Conservation (phyloP, 2,888 invertebrate species). For the Dusona sp. region DNA sequence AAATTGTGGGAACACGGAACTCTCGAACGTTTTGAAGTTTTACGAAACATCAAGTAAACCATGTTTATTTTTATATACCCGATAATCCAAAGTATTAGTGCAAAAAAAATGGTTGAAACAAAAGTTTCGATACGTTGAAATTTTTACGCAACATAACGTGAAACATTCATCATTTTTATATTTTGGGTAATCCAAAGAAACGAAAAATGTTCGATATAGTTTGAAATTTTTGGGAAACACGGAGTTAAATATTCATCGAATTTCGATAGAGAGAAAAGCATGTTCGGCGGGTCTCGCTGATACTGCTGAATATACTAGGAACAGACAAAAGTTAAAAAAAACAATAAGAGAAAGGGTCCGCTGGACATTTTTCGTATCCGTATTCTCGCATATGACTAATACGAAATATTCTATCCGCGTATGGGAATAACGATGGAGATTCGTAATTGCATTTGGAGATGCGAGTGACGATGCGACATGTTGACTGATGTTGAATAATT, state of each 20-base stretch:
- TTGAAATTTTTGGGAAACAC: constrained; percentile 7
- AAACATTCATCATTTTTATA: background rate
- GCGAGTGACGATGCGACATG: constrained; percentile 21
- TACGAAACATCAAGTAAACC: too few species aligned
- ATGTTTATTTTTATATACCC: too few species aligned
- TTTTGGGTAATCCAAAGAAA: background rate
- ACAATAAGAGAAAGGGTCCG: constrained; percentile 10
- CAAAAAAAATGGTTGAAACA: background rate
- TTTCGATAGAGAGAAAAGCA: constrained; percentile 62
- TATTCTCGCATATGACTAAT: background rate
- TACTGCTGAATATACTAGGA: background rate
- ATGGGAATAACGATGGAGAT: constrained; percentile 19
- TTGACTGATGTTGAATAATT: constrained; percentile 29
- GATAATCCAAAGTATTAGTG: too few species aligned
- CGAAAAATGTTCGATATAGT: background rate
- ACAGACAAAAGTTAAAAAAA: constrained; percentile 35
- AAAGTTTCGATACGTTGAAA: background rate
- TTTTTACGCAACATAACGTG: too few species aligned
- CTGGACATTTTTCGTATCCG: background rate
- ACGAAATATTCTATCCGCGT: background rate
- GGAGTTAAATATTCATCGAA: constrained; percentile 58
- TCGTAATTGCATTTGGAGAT: constrained; percentile 58
- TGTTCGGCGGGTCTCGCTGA: background rate
- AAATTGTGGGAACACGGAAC: too few species aligned
- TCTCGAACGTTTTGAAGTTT: too few species aligned